Conservation (phyloP, 2,797 vertebrate genomes). For the Falco berigora region DNA sequence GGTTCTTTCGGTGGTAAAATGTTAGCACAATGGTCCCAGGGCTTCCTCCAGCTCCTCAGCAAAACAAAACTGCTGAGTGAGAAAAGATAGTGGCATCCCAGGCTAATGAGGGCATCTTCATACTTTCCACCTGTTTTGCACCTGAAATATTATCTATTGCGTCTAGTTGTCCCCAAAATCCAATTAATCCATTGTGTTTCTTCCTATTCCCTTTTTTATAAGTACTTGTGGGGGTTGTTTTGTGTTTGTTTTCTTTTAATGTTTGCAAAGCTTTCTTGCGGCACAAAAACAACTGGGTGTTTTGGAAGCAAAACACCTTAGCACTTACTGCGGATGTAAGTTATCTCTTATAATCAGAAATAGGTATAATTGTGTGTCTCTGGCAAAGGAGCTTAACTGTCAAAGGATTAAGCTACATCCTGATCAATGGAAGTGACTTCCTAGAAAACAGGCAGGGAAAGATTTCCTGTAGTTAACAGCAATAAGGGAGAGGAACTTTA, state of each 20-base stretch:
- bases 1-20: not conserved
- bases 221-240: not conserved
- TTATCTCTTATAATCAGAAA: slow-evolving; percentile 7
- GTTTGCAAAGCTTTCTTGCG: not conserved
- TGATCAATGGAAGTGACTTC: slow-evolving; percentile 68
- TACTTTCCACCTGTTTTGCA: not conserved
- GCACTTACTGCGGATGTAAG: not conserved
- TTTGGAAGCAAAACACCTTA: not conserved
- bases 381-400: slow-evolving; percentile 20
- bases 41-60: not conserved
- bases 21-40: rapidly evolving
- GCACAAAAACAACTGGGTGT: not conserved
- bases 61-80: not conserved
- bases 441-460: slow-evolving; percentile 79
- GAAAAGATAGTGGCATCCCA: not conserved
- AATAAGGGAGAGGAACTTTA: slow-evolving; percentile 72
- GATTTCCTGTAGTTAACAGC: slow-evolving; percentile 79
- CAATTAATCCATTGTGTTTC: not conserved
- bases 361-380: slow-evolving; percentile 40
- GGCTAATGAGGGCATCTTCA: not conserved
- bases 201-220: not conserved
- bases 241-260: not conserved
- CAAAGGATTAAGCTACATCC: slow-evolving; percentile 57
- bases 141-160: not conserved
- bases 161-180: not conserved